phyloP scores from a whole-genome alignment of 2,797 vertebrate genomes.

The Cygnus olor region DNA sequence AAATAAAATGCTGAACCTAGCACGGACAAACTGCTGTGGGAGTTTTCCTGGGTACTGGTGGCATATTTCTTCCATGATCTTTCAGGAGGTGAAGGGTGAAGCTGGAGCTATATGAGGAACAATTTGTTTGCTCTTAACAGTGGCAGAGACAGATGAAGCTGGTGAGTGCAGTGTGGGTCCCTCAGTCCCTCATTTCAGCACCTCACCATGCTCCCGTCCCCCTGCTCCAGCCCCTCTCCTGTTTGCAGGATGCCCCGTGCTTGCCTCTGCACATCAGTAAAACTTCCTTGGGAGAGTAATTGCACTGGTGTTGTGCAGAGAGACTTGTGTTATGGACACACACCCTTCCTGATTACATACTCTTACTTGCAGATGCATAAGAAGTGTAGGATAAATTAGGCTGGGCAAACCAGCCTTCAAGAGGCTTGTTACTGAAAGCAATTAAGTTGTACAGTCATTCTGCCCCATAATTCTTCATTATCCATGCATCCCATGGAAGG shows the following conservation, averaged over 20 bases:
- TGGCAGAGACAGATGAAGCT: background rate
- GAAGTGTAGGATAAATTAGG: background rate
- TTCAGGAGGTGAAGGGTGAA: slow-evolving; percentile 20
- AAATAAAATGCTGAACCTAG: slow-evolving; percentile 22
- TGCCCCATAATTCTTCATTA: background rate
- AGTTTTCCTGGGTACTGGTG: background rate
- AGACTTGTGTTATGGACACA: rapidly evolving
- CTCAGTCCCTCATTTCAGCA: background rate
- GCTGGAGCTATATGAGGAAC: slow-evolving; percentile 16
- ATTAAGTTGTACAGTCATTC: background rate
- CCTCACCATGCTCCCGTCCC: background rate
- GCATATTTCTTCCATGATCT: slow-evolving; percentile 13
- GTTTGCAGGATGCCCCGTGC: background rate
- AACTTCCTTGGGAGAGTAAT: background rate
- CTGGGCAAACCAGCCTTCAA: background rate
- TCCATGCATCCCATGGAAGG: background rate
- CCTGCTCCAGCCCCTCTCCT: background rate
- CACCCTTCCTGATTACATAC: background rate
- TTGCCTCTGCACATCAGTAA: background rate
- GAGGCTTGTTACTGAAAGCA: background rate
- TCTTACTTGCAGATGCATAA: background rate
- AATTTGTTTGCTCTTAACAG: slow-evolving; percentile 35
- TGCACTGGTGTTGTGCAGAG: background rate
- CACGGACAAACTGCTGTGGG: background rate
- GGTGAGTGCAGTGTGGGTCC: background rate